Percentiles rank a stretch among this genome's conserved stretches.
phyloP scores from a whole-genome alignment of 2,797 vertebrate species.

The Hoplostethus mediterraneus region DNA sequence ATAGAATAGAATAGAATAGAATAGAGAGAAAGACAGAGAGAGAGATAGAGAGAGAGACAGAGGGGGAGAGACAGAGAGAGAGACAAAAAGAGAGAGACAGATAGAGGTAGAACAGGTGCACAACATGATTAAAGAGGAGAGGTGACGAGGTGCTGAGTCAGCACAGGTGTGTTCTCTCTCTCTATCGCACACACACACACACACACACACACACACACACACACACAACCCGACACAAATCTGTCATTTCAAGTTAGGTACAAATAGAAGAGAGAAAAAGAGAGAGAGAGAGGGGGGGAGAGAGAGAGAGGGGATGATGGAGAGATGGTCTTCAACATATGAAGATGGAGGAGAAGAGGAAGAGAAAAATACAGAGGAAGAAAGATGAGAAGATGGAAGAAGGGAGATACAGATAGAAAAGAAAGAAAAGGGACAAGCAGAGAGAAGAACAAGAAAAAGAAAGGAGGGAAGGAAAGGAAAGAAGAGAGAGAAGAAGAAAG shows the following conservation, averaged over 20 bases:
- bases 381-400: neutral
- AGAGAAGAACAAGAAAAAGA: neutral
- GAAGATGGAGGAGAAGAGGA: neutral
- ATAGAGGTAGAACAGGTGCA: constrained; percentile 50
- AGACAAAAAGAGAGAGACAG: neutral
- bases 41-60: neutral
- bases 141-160: constrained; percentile 34
- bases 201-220: constrained; percentile 1
- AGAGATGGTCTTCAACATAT: neutral
- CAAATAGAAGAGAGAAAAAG: constrained; percentile 35
- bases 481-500: neutral
- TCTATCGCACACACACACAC: neutral
- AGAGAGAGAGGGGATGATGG: neutral
- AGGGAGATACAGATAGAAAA: neutral
- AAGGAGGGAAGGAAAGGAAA: neutral
- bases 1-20: neutral
- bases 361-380: neutral
- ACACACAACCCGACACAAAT: constrained; percentile 56
- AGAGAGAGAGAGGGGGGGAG: neutral
- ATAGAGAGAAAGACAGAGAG: neutral
- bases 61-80: neutral
- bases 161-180: constrained; percentile 42
- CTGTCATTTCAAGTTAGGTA: constrained; percentile 64
- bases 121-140: constrained; percentile 60
- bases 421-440: neutral